These are phyloP conservation scores for Euschistus heros DNA, from an alignment of 1,140 invertebrate genomes.

Conservation along the genomic window DNA sequence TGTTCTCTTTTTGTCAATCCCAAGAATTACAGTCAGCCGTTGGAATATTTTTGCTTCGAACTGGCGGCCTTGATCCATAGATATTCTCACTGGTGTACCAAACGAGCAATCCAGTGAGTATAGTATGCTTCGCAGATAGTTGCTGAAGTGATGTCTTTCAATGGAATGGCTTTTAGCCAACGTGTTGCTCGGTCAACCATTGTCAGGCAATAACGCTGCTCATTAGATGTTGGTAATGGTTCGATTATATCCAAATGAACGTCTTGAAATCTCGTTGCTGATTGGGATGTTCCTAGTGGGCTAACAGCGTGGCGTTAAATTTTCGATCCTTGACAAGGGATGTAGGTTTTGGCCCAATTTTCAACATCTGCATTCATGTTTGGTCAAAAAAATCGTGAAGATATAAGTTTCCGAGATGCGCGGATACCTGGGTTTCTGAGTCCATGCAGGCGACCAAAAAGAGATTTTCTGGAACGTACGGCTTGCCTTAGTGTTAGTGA, in stretches of 20 bases:
- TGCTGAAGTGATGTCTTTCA: conserved; percentile 35
- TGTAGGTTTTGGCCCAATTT: conserved; percentile 21
- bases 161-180: conserved; percentile 39
- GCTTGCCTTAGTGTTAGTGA: not conserved
- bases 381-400: conserved; percentile 38
- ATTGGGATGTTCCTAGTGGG: conserved; percentile 21
- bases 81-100: conserved; percentile 31
- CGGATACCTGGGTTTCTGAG: conserved; percentile 30
- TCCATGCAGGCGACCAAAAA: conserved; percentile 3
- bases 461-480: conserved; percentile 11
- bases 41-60: conserved; percentile 30
- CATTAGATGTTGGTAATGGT: conserved; percentile 33
- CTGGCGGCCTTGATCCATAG: conserved; percentile 33
- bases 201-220: conserved; percentile 32
- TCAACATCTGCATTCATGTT: no score
- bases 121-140: conserved; percentile 33
- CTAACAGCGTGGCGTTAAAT: conserved; percentile 12
- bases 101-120: conserved; percentile 33
- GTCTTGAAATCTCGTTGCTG: conserved; percentile 34
- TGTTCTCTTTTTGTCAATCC: not conserved
- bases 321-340: conserved; percentile 25
- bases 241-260: conserved; percentile 41
- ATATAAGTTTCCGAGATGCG: conserved; percentile 32
- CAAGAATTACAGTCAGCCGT: not conserved
- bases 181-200: conserved; percentile 37